phyloP scores from a whole-genome alignment of 2,888 invertebrate genomes.

The Campoplex capitator region DNA sequence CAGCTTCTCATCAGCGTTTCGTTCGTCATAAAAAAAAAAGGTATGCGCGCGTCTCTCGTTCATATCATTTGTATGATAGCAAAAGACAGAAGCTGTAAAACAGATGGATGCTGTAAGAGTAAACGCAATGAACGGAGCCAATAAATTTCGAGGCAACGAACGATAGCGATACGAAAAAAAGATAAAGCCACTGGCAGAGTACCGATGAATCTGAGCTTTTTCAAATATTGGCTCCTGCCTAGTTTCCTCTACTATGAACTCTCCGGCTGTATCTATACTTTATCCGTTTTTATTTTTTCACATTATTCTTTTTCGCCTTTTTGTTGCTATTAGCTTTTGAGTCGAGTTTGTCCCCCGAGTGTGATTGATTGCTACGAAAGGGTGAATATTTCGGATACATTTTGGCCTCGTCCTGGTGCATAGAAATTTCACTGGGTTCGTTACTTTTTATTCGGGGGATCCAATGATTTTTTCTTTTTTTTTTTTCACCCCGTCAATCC shows the following conservation, averaged over 20 bases:
- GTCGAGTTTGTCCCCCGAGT: not conserved
- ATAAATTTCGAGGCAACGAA: not conserved
- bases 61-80: conserved; percentile 6
- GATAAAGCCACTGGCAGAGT: not conserved
- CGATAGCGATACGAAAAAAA: not conserved
- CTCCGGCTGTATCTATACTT: not conserved
- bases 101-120: not conserved
- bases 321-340: not conserved
- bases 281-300: not conserved
- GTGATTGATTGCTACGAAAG: not conserved
- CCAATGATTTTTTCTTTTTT: not conserved
- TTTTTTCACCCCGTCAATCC: not conserved
- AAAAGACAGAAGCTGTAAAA: conserved; percentile 7
- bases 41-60: conserved; percentile 53
- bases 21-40: conserved; percentile 62
- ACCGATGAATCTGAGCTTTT: not conserved
- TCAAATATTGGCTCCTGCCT: not conserved
- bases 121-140: not conserved
- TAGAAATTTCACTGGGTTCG: not conserved
- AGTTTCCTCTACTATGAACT: too few relatives aligned
- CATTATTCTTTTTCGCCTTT: not conserved
- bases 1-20: conserved; percentile 52
- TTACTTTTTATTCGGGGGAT: conserved; percentile 2
- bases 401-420: not conserved
- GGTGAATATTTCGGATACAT: not conserved